Percentiles rank a stretch among this genome's conserved stretches.
Conservation (phyloP, 1,140 invertebrate species). For the Camponotus pennsylvanicus region DNA sequence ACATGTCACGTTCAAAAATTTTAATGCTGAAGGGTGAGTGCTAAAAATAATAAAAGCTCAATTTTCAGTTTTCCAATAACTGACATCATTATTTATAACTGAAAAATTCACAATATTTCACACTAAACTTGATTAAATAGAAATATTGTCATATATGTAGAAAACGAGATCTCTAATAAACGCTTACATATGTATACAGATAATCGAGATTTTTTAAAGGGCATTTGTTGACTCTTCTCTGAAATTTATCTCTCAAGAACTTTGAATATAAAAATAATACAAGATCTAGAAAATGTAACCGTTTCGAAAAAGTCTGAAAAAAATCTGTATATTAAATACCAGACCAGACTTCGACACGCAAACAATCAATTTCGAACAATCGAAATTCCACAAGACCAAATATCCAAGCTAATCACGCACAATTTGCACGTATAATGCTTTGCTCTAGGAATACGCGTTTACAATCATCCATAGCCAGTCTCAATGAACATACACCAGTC, state of each 20-base stretch:
- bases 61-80: not conserved
- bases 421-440: conserved; percentile 1
- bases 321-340: not conserved
- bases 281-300: no score
- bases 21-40: not conserved
- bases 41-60: not conserved
- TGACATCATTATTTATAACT: not conserved
- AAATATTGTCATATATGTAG: no score
- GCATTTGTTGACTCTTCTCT: no score
- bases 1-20: conserved; percentile 18
- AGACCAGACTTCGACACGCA: not conserved
- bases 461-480: not conserved
- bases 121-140: no score
- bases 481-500: conserved; percentile 4
- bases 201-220: no score
- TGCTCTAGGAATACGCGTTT: not conserved
- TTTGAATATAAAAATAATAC: no score
- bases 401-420: not conserved
- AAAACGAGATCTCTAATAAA: no score
- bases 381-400: not conserved
- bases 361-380: not conserved
- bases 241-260: no score
- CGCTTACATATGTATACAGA: no score
- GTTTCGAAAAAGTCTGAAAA: not conserved
- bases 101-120: no score